Conservation (phyloP, 2,113 vertebrate species). For the Gnathonemus longibarbis region DNA sequence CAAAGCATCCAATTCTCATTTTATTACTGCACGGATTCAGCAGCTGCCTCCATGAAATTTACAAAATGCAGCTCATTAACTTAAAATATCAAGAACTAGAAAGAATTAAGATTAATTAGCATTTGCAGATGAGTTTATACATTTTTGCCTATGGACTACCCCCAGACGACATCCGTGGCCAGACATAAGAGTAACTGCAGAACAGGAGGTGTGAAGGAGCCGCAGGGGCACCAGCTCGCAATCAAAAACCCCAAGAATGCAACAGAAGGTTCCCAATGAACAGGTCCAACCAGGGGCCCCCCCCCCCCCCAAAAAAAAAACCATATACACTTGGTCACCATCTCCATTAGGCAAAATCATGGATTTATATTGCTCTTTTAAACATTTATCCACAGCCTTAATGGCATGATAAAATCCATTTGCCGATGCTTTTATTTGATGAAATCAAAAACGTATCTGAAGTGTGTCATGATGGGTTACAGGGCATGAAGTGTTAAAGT, state of each 20-base stretch:
- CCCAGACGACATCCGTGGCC: not conserved
- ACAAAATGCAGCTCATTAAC: not conserved
- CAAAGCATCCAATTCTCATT: not conserved
- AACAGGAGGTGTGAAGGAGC: not conserved
- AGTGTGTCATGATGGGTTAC: not conserved
- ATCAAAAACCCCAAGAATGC: not conserved
- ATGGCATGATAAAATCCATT: not conserved
- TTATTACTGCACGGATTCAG: not conserved
- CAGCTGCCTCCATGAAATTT: not conserved
- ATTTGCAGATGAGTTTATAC: not conserved
- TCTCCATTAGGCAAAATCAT: not conserved
- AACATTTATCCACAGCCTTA: conserved; percentile 4
- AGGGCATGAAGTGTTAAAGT: not conserved
- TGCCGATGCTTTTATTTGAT: not conserved
- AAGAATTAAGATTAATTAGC: not conserved
- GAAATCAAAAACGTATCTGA: not conserved
- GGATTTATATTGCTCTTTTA: not conserved
- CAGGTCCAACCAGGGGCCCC: not conserved
- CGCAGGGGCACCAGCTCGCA: too few species aligned
- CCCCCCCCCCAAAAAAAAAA: not conserved
- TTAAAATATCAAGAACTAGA: not conserved
- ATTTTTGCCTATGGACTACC: not conserved
- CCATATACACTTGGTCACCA: conserved; percentile 7
- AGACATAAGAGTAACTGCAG: not conserved
- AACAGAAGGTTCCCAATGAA: not conserved